phyloP scores from a whole-genome alignment of 1,140 invertebrate genomes.

The Tetragnatha versicolor region DNA sequence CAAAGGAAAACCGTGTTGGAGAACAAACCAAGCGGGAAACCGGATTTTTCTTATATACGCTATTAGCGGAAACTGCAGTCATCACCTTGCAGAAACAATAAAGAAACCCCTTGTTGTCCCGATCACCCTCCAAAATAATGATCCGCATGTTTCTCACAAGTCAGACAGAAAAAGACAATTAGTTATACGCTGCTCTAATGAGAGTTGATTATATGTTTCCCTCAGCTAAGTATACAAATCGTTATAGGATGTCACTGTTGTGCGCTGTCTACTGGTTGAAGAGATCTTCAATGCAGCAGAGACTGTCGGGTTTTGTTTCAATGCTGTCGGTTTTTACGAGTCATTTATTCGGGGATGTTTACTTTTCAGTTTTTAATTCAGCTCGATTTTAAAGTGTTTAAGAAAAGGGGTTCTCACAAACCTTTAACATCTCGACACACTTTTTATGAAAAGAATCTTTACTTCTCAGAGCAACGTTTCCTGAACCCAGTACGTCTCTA shows the following conservation, averaged over 20 bases:
- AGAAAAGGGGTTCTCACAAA: no score
- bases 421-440: no score
- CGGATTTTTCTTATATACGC: not conserved
- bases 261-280: no score
- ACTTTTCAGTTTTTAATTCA: no score
- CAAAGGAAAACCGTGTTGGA: not conserved
- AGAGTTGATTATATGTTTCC: constrained; percentile 10
- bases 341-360: no score
- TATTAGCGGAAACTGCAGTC: not conserved
- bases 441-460: no score
- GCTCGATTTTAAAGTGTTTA: not conserved
- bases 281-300: no score
- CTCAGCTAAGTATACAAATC: not conserved
- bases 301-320: no score
- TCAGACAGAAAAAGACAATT: not conserved
- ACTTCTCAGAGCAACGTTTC: no score
- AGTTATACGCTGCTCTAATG: not conserved
- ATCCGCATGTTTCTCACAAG: constrained; percentile 10
- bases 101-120: constrained; percentile 5
- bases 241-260: constrained; percentile 1
- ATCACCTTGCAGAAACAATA: constrained; percentile 3
- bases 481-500: no score
- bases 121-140: constrained; percentile 5
- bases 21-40: not conserved
- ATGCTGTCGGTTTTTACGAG: not conserved